These are phyloP conservation scores for Vulpes ferrilata DNA, from an alignment of 2,113 vertebrate genomes.

Conservation along the genomic window DNA sequence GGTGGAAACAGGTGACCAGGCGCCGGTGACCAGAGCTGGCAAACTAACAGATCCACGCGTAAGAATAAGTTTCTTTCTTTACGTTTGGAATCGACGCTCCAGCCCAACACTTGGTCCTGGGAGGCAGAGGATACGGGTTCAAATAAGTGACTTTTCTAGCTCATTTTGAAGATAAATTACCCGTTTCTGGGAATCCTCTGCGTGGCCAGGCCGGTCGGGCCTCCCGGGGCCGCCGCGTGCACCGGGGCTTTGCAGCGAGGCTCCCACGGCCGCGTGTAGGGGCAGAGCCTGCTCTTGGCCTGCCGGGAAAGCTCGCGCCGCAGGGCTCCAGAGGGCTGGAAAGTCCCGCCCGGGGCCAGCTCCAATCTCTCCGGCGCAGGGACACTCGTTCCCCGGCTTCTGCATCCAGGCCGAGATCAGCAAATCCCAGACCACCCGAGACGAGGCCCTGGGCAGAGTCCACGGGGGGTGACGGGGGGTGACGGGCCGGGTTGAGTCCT, in stretches of 20 bases:
- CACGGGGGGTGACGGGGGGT: too few species aligned
- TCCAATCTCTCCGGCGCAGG: not conserved
- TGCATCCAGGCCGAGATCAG: not conserved
- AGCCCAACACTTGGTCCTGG: not conserved
- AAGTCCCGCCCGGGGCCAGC: not conserved
- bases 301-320: not conserved
- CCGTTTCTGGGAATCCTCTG: not conserved
- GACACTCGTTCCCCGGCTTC: not conserved
- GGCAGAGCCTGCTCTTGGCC: not conserved
- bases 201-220: not conserved
- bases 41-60: not conserved
- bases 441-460: not conserved
- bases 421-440: not conserved
- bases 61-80: not conserved
- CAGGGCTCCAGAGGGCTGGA: not conserved
- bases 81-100: not conserved
- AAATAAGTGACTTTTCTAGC: constrained; percentile 54
- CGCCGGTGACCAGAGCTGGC: not conserved
- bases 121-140: constrained; percentile 26
- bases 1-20: constrained; percentile 24
- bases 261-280: fast-evolving
- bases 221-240: not conserved
- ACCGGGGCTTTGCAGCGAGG: not conserved
- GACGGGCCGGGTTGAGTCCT: not conserved
- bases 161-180: constrained; percentile 26